phyloP scores from a whole-genome alignment of 2,113 vertebrate species.

The Lepus europaeus region DNA sequence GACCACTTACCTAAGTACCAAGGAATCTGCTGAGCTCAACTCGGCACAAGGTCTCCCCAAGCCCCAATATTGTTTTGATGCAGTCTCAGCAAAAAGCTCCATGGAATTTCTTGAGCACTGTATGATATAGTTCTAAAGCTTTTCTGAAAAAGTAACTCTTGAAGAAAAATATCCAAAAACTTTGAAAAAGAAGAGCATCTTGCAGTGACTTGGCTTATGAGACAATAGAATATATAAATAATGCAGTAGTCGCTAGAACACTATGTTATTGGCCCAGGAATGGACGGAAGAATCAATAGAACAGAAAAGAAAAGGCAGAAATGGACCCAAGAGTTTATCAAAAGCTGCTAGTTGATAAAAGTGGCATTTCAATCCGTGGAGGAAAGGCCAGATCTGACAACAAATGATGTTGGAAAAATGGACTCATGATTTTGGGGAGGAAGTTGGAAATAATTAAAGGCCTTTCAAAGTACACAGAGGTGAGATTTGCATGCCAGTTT shows the following conservation, averaged over 20 bases:
- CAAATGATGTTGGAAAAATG: conserved; percentile 11
- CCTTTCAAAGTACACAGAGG: background rate
- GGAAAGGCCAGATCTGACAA: conserved; percentile 45
- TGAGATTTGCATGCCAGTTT: background rate
- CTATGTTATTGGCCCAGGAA: conserved; percentile 27
- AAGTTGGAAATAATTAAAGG: conserved; percentile 20
- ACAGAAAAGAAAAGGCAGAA: conserved; percentile 47
- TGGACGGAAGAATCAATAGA: conserved; percentile 50
- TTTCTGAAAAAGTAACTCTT: conserved; percentile 1
- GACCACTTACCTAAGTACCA: background rate
- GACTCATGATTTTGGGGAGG: background rate
- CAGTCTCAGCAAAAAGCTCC: conserved; percentile 33
- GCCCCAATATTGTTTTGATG: background rate
- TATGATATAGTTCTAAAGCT: conserved; percentile 35
- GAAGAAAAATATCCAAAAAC: conserved; percentile 34
- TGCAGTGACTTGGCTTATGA: background rate
- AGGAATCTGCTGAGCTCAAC: background rate
- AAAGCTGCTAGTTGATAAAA: background rate
- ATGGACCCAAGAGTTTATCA: conserved; percentile 24
- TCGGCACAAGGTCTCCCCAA: background rate
- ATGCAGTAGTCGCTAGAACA: conserved; percentile 48
- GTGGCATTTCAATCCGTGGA: background rate
- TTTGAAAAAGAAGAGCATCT: conserved; percentile 47
- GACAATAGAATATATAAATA: conserved; percentile 63
- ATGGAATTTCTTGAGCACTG: background rate